Evolutionary conservation across 2,888 invertebrate species (phyloP).

Genomic region (Strigamia transsilvanica): DNA sequence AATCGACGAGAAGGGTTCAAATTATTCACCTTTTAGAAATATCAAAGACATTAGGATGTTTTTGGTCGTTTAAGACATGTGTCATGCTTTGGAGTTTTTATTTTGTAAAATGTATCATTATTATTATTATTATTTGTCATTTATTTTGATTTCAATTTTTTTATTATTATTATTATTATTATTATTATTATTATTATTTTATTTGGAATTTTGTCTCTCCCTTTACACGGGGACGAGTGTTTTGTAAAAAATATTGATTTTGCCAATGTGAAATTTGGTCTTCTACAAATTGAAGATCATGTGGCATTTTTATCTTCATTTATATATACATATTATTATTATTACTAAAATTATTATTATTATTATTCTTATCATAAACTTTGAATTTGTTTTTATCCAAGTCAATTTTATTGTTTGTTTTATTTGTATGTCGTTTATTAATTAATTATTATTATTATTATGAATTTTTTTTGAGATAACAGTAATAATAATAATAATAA

Average conservation of each 20-base stretch:
- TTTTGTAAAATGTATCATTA: conserved; percentile 9
- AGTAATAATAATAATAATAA: neutral
- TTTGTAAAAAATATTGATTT: conserved; percentile 21
- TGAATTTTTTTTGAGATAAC: neutral
- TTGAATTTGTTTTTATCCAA: neutral
- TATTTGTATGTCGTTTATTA: neutral
- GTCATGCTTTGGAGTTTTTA: conserved; percentile 30
- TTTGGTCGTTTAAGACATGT: conserved; percentile 10
- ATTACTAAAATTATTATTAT: neutral
- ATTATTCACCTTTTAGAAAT: conserved; percentile 22
- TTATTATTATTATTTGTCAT: neutral
- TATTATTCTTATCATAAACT: neutral
- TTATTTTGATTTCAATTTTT: no score
- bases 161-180: no score
- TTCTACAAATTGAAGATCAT: neutral
- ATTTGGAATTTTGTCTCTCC: neutral
- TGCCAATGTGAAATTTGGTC: neutral
- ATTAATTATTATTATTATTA: conserved; percentile 20
- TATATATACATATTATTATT: conserved; percentile 2
- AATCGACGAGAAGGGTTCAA: conserved; percentile 13
- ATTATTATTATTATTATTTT: neutral
- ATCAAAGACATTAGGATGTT: neutral
- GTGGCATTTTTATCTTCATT: conserved; percentile 5
- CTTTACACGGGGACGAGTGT: neutral
- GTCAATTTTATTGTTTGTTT: neutral